Conservation (phyloP, 2,113 vertebrate genomes). For the Lipophrys pholis region DNA sequence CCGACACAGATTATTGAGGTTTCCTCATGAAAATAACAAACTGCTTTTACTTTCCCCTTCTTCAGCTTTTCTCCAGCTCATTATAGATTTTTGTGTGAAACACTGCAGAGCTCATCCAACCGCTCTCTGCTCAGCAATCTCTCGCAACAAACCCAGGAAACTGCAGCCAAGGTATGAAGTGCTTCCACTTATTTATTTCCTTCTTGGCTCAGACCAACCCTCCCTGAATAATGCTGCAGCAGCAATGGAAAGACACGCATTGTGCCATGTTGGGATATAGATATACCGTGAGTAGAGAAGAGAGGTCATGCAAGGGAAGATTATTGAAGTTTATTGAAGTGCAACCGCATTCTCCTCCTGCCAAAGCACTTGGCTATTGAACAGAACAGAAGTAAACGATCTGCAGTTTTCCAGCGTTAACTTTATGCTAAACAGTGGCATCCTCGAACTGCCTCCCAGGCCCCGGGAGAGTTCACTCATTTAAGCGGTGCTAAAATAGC, state of each 20-base stretch:
- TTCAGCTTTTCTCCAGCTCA: neutral
- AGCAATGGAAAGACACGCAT: slow-evolving; percentile 26
- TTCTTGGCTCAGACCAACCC: slow-evolving; percentile 17
- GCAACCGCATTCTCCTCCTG: slow-evolving; percentile 47
- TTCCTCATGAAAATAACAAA: slow-evolving; percentile 10
- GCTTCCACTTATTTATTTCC: slow-evolving; percentile 6
- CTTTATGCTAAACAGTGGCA: slow-evolving; percentile 43
- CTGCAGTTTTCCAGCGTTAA: slow-evolving; percentile 53
- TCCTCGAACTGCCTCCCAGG: slow-evolving; percentile 29
- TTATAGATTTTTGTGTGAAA: slow-evolving; percentile 19
- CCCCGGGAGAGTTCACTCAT: slow-evolving; percentile 23
- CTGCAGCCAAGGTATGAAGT: slow-evolving; percentile 27
- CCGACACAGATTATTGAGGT: slow-evolving; percentile 21
- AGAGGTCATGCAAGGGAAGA: slow-evolving; percentile 27
- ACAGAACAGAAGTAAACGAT: slow-evolving; percentile 54
- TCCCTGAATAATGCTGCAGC: slow-evolving; percentile 15
- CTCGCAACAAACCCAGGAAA: slow-evolving; percentile 32
- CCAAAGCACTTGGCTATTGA: slow-evolving; percentile 52
- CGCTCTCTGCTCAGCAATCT: slow-evolving; percentile 1
- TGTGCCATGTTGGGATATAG: slow-evolving; percentile 29
- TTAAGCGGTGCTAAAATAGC: slow-evolving; percentile 17
- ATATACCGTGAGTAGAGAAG: slow-evolving; percentile 31
- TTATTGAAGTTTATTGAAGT: slow-evolving; percentile 40
- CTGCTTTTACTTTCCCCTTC: slow-evolving; percentile 5
- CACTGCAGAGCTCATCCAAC: slow-evolving; percentile 30